Conservation (phyloP, 2,797 vertebrate genomes). For the Falco naumanni region DNA sequence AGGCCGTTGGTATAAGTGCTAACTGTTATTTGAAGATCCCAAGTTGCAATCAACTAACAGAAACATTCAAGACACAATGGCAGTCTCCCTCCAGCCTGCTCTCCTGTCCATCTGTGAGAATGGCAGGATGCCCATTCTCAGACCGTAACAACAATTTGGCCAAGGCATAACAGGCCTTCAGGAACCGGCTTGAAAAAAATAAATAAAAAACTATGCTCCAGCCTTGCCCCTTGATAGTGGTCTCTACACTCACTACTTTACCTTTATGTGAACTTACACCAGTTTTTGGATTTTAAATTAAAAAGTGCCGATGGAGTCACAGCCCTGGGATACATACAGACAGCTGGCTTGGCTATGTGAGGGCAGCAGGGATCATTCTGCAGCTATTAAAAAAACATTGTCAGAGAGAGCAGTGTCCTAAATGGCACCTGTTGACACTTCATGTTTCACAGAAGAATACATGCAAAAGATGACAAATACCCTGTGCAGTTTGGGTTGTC, state of each 20-base stretch:
- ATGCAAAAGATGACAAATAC: neutral
- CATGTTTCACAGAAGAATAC: neutral
- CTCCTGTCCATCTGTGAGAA: neutral
- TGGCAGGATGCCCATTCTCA: neutral
- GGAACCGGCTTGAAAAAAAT: neutral
- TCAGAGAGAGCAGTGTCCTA: neutral
- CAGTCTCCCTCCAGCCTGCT: neutral
- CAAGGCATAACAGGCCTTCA: neutral
- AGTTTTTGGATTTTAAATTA: neutral
- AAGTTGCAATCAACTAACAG: neutral
- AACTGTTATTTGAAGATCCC: neutral
- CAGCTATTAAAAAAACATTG: neutral
- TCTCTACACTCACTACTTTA: neutral
- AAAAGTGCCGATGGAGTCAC: neutral
- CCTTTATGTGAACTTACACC: neutral
- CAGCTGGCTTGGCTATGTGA: neutral
- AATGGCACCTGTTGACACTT: neutral
- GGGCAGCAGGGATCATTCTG: neutral
- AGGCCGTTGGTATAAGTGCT: neutral
- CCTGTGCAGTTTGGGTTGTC: neutral
- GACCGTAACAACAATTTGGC: neutral
- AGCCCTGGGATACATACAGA: neutral
- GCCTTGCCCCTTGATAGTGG: neutral
- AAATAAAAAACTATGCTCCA: neutral
- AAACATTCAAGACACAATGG: neutral